phyloP scores from a whole-genome alignment of 2,888 invertebrate genomes.

The Scaptomyza cyrtandrae region DNA sequence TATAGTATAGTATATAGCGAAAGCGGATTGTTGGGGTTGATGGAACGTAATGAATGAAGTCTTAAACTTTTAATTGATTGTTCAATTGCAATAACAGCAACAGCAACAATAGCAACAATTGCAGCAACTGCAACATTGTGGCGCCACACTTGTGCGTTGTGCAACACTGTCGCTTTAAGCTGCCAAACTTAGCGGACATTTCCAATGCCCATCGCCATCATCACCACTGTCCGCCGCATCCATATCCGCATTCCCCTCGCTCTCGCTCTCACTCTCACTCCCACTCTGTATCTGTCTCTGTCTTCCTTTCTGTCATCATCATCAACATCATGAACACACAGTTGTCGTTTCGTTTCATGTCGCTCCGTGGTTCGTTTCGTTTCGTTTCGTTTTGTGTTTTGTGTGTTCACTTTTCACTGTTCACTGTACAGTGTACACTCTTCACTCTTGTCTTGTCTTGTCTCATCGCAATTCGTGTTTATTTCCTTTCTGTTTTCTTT shows the following conservation, averaged over 20 bases:
- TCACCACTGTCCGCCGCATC: neutral
- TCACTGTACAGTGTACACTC: neutral
- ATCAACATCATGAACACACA: slow-evolving; percentile 5
- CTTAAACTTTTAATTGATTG: slow-evolving; percentile 78
- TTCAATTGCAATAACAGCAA: slow-evolving; percentile 57
- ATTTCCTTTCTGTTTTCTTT: slow-evolving; percentile 1
- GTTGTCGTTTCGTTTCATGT: slow-evolving; percentile 12
- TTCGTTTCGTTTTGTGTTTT: slow-evolving; percentile 4
- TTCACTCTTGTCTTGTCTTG: slow-evolving; percentile 4
- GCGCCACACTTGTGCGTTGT: slow-evolving; percentile 25
- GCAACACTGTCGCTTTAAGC: slow-evolving; percentile 22
- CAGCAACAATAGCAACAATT: slow-evolving; percentile 62
- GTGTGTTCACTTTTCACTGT: neutral
- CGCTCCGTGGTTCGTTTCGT: slow-evolving; percentile 2
- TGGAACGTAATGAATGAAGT: slow-evolving; percentile 56
- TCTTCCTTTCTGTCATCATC: neutral
- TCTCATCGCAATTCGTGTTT: slow-evolving; percentile 21
- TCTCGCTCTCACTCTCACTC: neutral
- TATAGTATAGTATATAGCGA: neutral
- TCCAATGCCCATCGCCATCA: neutral
- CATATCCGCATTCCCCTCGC: slow-evolving; percentile 1
- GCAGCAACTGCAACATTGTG: slow-evolving; percentile 45
- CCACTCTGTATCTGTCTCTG: neutral
- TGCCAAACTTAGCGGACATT: slow-evolving; percentile 26
- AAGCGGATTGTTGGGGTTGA: slow-evolving; percentile 4